Base-by-base conservation (phyloP, 35 echinoderm and acorn worm genomes). In the Heliocidaris tuberculata region DNA sequence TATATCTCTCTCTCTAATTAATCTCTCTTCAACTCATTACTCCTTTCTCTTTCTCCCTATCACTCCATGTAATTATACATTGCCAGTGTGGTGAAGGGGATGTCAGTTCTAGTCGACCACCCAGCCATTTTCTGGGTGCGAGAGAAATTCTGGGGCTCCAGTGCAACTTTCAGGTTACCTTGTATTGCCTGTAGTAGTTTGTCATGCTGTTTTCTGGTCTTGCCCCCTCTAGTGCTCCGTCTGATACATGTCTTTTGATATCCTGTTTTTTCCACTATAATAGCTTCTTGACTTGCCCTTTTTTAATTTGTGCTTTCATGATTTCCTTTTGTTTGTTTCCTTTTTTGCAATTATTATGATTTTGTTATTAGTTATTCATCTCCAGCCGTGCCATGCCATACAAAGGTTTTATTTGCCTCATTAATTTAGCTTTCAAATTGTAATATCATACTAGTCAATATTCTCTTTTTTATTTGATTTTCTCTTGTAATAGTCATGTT, bases 41-140 rank as follows among this genome's bases (percentile, higher is more conserved):
- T 78, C 65, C 0, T 78, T 6, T 71, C 24, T 71, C 27, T 19
- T 19, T 70, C 60, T 70, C 65, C 65, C 17, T 78, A 78, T 78
- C 65, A 9, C 27, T 6, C 27, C 65, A 2, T 78, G 4, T 49
- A 19, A 13, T 93, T 7, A 32, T 7, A 12, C 90, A 0, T 32
- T 31, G 32, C 91, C 97, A 98, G 97, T 93, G 70, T 95, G 92
- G 96, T 95, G 85, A 98, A 96, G 90, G 98, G 98, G 94, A 78
- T 78, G 65, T 78, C 65, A 1, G 97, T 97, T 17, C 95, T 97
- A 31, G 97, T 97, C 49, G 95, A 97, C 60, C 98, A 99, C 95
- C 98, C 98, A 85, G 97, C 98, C 30, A 96, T 97, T 47, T 88
- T 99, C 48, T 99, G 98, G 98, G 95, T 99, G 96, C 94, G 97